Base-by-base conservation (phyloP, 2,888 invertebrate genomes). In the Synergus umbraculus region DNA sequence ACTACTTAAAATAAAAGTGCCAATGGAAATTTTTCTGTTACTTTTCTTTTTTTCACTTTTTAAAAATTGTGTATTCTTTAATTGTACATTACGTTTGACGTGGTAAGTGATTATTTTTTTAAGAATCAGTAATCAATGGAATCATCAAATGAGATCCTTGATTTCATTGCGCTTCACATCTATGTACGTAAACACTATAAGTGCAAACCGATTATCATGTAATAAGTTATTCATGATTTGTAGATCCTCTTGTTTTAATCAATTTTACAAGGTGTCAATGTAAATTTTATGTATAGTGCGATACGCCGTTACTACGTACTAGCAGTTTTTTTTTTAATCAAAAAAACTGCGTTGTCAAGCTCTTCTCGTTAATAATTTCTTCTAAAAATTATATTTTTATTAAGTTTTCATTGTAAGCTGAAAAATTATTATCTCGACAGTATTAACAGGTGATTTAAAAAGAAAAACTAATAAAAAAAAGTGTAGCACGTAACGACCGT, bases 1-100 rank as follows among this genome's bases (percentile, higher is more conserved):
- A 83, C 86, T 85, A 86, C 85, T 83, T 88, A 86, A 87, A 90
- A 88, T 88, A 88, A 90, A 90, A 90, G 90, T 91, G 91, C 90
- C 90, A 90, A 90, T 85, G 86, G 78, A 87, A 88, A 88, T 84
- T 82, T 89, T 73, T 66, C 64, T 73, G 73, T 73, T 69, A 69
- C 69, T 69, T 73, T 69, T 63, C 81, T 65, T 69, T 63, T 82
- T 65, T 76, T 80, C 81, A 43, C 77, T 80, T 82, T 82, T 76
- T 81, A 69, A 18, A 37, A 77, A 54, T 83, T 79, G 73, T 73
- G 49, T 73, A 54, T 73, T 73, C 73, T 73, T 73, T 54, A 73
- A 73, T 37, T 73, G 49, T 73, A 73, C 15, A 69, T 49, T 37
- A 49, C 73, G 37, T 37, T 54, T 73, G 73, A 49, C 73, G 37